Evolutionary conservation across 1,140 invertebrate species (phyloP), one percentile per base, ranked within the genome.

Genomic region (Heterodera schachtii): DNA sequence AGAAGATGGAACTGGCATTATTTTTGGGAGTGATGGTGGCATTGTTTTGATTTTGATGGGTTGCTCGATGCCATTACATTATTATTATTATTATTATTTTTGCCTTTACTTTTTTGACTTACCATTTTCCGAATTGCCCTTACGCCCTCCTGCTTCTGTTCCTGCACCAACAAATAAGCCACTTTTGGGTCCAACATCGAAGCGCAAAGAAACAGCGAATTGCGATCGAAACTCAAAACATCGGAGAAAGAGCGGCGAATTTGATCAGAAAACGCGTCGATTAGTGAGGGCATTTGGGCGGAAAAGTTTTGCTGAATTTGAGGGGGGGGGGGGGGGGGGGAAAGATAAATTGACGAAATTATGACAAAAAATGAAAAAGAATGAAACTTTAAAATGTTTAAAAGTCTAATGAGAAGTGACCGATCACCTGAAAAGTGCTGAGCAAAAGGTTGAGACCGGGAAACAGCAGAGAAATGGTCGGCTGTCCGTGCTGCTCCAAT

Each of bases 131-230:
- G 69, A 44, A 71, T 46, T 2, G 69, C 69, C 44, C 41, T 46
- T 11, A 71, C 44, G 7, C 69, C 69, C 31, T 46, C 41, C 21
- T 71, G 69, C 44, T 46, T 41, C 69, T 41, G 69, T 46, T 71
- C 69, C n/a, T 71, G 69, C 41, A 71, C 57, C 57, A 64, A 46
- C 69, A 71, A 41, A 71, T 71, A 71, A 46, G 69, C 69, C 41
- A 71, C 69, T n/a, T 41, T 21, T 19, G 69, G 69, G 69, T 71
- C 69, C 69, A 71, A 46, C 69, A 71, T 71, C 41, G 69, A 71
- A 13, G 69, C 69, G 6, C 69, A 71, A 3, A 71, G 19, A 46
- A 71, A 71, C 21, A 71, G 19, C 31, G 69, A 64, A 64, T 64
- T 64, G 57, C 57, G 16, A 11, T 64, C 57, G 5, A 64, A 64